Base-by-base conservation (phyloP, 2,797 vertebrate genomes). In the Darevskia nairensis region DNA sequence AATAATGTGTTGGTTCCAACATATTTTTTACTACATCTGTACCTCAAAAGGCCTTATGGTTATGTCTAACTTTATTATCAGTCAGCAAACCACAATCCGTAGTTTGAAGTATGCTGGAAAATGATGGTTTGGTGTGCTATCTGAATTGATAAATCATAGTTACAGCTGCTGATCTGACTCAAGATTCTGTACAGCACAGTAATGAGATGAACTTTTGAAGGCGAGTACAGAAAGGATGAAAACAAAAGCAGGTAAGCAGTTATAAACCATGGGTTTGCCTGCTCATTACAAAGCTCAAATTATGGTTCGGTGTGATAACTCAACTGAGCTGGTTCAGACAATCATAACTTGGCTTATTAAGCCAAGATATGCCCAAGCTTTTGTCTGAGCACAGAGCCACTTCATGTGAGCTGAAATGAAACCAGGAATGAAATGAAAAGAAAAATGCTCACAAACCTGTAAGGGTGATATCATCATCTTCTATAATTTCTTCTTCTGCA, bases 401-500 rank as follows among this genome's bases (percentile, higher is more conserved):
- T 50, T 50, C 50, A 50, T 15, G 50, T 50, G 50, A 50, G 11
- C 50, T 55, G 50, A 55, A 55, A 15, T 55, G 50, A 55, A 55
- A 55, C 15, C 50, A 55, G 13, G 13, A 55, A 55, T 35, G 35
- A 35, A 35, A 35, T 35, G 35, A 35, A 35, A 35, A 35, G 35
- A 85, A 86, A 85, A 6, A 9, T 8, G 84, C 86, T 85, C 41
- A 89, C 95, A 91, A 90, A 99, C 98, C 98, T 98, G 98, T 97
- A 87, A 98, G 96, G 35, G 96, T 96, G 92, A 98, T 96, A 93
- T 97, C 97, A 3, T 98, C 97, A 4, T 97, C 97, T 75, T 97
- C 97, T 91, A 97, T 96, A 88, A 98, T 97, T 88, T 97, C 97
- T 84, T 98, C 97, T 85, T 98, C 97, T 59, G 96, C 97, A 0